Conservation (phyloP, 2,113 vertebrate genomes). For the Bathybates hornii region DNA sequence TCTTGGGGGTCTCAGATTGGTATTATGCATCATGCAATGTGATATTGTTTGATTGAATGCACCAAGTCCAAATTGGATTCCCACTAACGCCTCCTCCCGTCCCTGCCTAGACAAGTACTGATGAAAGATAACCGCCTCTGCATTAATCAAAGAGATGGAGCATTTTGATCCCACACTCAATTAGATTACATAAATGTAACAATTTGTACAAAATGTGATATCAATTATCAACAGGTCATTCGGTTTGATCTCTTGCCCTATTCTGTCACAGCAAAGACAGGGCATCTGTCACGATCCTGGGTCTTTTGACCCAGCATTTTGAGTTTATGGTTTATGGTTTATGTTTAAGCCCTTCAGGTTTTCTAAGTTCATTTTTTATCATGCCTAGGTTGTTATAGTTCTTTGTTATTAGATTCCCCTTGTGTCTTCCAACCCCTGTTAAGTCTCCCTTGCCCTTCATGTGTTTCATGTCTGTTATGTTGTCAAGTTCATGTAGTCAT, state of each 20-base stretch:
- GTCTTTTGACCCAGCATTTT: no score
- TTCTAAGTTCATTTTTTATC: no score
- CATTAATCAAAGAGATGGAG: slow-evolving; percentile 70
- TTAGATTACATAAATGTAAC: slow-evolving; percentile 63
- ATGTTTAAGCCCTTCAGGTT: no score
- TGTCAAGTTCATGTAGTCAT: no score
- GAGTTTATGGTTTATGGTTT: no score
- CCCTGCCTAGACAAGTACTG: slow-evolving; percentile 44
- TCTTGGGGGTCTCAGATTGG: slow-evolving; percentile 7
- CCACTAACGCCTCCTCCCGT: slow-evolving; percentile 38
- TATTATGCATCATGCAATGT: slow-evolving; percentile 58
- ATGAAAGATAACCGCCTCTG: slow-evolving; percentile 67
- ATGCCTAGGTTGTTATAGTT: no score
- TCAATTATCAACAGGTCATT: slow-evolving; percentile 64
- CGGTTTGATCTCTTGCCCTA: slow-evolving; percentile 47
- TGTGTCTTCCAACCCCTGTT: no score
- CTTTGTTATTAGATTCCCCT: no score
- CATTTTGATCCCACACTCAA: slow-evolving; percentile 68
- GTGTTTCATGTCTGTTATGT: no score
- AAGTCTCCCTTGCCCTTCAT: no score
- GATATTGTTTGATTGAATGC: slow-evolving; percentile 67
- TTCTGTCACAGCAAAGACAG: background rate
- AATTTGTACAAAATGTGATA: slow-evolving; percentile 61
- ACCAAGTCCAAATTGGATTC: slow-evolving; percentile 66
- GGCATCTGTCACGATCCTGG: background rate